Evolutionary conservation across 2,888 invertebrate genomes (phyloP).

Genomic region (Cheilosia grossa): DNA sequence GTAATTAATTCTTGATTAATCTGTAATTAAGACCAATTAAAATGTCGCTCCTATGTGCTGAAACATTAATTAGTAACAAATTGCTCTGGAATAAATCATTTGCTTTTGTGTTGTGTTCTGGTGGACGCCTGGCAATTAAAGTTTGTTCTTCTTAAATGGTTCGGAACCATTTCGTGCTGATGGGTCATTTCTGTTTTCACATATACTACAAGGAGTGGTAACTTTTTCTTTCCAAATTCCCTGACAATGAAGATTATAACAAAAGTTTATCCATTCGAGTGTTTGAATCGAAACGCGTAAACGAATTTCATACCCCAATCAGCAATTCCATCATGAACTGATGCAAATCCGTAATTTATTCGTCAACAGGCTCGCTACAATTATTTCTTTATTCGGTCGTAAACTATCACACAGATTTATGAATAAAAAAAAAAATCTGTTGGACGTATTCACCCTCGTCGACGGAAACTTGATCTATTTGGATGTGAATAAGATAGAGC

Average conservation of each 20-base stretch:
- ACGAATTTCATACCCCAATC: background rate
- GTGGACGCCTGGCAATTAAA: slow-evolving; percentile 42
- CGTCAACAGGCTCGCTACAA: slow-evolving; percentile 49
- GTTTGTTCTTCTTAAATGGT: slow-evolving; percentile 9
- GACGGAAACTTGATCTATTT: slow-evolving; percentile 43
- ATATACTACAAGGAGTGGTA: slow-evolving; percentile 25
- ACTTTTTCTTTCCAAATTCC: slow-evolving; percentile 4
- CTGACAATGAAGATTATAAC: background rate
- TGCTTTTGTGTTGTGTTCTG: slow-evolving; percentile 34
- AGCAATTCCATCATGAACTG: background rate
- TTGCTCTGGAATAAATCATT: slow-evolving; percentile 42
- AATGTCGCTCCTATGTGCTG: slow-evolving; percentile 2
- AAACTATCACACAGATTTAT: slow-evolving; percentile 20
- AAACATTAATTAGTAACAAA: slow-evolving; percentile 36
- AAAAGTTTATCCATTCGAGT: slow-evolving; percentile 8
- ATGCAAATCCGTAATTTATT: slow-evolving; percentile 43
- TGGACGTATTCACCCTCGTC: slow-evolving; percentile 18
- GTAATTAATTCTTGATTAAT: slow-evolving; percentile 23
- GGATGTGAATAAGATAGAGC: slow-evolving; percentile 49
- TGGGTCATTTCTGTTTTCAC: slow-evolving; percentile 25
- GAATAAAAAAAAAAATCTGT: too few species aligned
- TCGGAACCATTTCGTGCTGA: slow-evolving; percentile 34
- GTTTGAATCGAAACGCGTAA: background rate
- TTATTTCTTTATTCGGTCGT: slow-evolving; percentile 61
- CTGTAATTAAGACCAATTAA: slow-evolving; percentile 61